These are phyloP conservation scores for Hirudinaria manillensis DNA, from an alignment of 2,888 invertebrate genomes.

Conservation along the genomic window DNA sequence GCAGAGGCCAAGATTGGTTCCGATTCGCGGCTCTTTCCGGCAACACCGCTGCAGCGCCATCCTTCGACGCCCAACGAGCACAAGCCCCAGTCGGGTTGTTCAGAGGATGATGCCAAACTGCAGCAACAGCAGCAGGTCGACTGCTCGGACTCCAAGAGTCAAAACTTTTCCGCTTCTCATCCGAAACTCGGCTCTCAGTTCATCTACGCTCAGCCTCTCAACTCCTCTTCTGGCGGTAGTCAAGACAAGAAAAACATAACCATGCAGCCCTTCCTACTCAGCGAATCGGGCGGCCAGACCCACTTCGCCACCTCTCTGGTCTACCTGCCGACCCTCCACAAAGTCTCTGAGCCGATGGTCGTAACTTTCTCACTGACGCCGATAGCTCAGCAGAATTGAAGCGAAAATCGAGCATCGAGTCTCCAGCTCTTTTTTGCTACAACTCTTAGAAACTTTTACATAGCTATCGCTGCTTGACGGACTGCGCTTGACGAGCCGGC, in stretches of 20 bases:
- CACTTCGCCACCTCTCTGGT: conserved; percentile 84
- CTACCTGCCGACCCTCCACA: conserved; percentile 83
- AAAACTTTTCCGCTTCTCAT: not conserved
- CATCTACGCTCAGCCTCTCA: conserved; percentile 35
- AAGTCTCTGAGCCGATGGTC: conserved; percentile 76
- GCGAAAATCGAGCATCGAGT: not conserved
- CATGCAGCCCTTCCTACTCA: conserved; percentile 76
- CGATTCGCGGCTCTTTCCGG: not conserved
- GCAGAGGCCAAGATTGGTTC: not conserved
- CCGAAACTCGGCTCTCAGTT: conserved; percentile 15
- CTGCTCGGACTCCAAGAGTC: not conserved
- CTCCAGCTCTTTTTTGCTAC: not conserved
- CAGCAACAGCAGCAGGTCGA: not conserved
- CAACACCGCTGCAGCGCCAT: not conserved
- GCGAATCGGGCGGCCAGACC: conserved; percentile 44
- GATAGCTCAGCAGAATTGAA: conserved; percentile 57
- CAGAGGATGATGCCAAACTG: not conserved
- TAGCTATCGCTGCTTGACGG: not conserved
- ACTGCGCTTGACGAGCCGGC: not conserved
- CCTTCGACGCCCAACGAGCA: not conserved
- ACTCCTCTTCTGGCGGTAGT: not conserved
- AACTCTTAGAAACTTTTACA: not conserved
- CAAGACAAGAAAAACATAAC: conserved; percentile 56
- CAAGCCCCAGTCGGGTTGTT: not conserved
- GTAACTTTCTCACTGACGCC: conserved; percentile 89